Base-by-base conservation (phyloP, 1,140 invertebrate species). In the Psilanteris sp. region DNA sequence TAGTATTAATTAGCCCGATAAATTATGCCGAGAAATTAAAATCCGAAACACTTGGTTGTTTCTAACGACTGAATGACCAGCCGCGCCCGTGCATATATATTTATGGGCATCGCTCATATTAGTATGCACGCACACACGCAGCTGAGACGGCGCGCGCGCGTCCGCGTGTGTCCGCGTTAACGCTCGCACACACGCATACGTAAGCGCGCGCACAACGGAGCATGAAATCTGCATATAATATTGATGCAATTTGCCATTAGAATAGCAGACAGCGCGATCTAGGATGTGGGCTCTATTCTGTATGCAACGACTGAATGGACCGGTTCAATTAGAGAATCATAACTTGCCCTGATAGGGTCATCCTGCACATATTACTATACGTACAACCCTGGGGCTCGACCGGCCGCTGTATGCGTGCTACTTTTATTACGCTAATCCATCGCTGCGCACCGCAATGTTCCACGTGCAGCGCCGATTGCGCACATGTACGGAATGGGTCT, bases 251-350 rank as follows among this genome's bases (percentile, higher is more conserved):
- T 86, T 83, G 82, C 82, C 83, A 84, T 86, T 84, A 83, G 84
- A 86, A 84, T 80, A 80, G 75, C 81, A 62, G 78, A 80, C 77
- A 72, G 79, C 75, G 76, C 71, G 73, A 72, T 81, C 81, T 83
- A 86, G 82, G 81, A 84, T 82, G 83, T 86, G 79, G 79, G 82
- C 78, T 81, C 82, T 78, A 81, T 85, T 85, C 83, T 82, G 80
- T 79, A 83, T 82, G 83, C 81, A 77, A 27, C 75, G 74, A 79
- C 79, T 85, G 84, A 85, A 87, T 85, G 79, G 82, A 79, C 74
- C 79, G 79, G 75, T 83, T 85, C 85, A 87, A 87, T 87, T 86
- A 87, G 85, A 84, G 83, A 87, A 86, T 87, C 85, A 80, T 84
- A 86, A 84, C 83, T 86, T 82, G 83, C 68, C 81, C 77, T 84